Conservation (phyloP, 2,113 vertebrate genomes). For the Cyprinodon tularosa region DNA sequence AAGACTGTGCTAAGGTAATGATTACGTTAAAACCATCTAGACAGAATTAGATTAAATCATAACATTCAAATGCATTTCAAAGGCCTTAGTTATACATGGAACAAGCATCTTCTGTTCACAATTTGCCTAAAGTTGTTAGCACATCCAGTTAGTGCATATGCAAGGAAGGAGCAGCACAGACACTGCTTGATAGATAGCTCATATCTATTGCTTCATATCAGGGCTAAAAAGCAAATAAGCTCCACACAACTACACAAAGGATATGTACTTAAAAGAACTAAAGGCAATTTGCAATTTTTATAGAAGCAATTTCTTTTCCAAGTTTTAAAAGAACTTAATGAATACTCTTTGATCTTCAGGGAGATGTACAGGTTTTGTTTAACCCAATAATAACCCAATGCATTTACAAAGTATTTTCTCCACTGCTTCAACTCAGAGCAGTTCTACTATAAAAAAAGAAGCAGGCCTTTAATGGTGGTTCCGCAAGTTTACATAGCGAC, state of each 20-base stretch:
- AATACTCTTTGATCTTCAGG: not conserved
- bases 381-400: not conserved
- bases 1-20: no score
- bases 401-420: not conserved
- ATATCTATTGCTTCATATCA: not conserved
- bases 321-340: not conserved
- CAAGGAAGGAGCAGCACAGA: not conserved
- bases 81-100: not conserved
- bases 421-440: not conserved
- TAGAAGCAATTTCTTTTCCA: not conserved
- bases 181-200: not conserved
- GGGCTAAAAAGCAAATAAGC: not conserved
- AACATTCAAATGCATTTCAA: not conserved
- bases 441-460: not conserved
- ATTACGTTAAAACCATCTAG: not conserved
- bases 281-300: not conserved
- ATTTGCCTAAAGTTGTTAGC: conserved; percentile 4
- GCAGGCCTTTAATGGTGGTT: not conserved
- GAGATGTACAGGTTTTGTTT: not conserved
- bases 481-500: not conserved
- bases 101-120: not conserved
- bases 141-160: not conserved
- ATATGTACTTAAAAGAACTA: no score
- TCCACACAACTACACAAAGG: not conserved
- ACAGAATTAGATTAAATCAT: not conserved